Conservation (phyloP, 2,797 vertebrate genomes). For the Leptoclinus maculatus region DNA sequence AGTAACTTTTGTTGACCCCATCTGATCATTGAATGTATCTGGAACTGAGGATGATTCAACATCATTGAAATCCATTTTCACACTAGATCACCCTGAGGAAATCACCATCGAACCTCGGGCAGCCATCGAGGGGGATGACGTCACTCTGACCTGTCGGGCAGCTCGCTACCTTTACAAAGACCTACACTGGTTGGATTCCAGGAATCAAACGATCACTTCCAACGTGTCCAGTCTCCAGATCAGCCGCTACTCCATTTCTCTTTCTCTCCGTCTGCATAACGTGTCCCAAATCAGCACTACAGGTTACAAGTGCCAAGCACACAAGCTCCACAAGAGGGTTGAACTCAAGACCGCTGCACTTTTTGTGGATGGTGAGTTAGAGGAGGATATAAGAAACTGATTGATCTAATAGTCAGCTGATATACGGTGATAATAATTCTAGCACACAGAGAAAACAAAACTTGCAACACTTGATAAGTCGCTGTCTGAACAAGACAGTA, state of each 20-base stretch:
- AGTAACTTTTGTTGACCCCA: neutral
- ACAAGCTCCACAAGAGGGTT: slow-evolving; percentile 73
- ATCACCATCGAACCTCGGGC: slow-evolving; percentile 68
- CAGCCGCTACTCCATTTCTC: slow-evolving; percentile 82
- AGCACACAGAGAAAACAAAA: neutral
- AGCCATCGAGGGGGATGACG: slow-evolving; percentile 82
- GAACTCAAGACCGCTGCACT: slow-evolving; percentile 78
- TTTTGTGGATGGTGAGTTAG: slow-evolving; percentile 83
- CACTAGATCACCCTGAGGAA: slow-evolving; percentile 73
- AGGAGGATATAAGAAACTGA: neutral
- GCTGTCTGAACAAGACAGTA: neutral
- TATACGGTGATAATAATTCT: neutral
- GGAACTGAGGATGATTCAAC: neutral
- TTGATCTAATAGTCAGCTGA: neutral
- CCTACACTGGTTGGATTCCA: slow-evolving; percentile 86
- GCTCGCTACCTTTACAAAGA: slow-evolving; percentile 87
- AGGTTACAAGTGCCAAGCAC: slow-evolving; percentile 85
- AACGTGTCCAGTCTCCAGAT: slow-evolving; percentile 54
- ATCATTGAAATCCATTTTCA: slow-evolving; percentile 19
- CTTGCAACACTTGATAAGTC: neutral
- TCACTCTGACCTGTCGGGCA: slow-evolving; percentile 86
- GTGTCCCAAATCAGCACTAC: slow-evolving; percentile 77
- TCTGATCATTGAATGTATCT: slow-evolving; percentile 2
- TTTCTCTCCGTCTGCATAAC: slow-evolving; percentile 83
- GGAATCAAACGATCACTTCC: slow-evolving; percentile 62